Base-by-base conservation (phyloP, 2,113 vertebrate species). In the Catharus fuscescens region DNA sequence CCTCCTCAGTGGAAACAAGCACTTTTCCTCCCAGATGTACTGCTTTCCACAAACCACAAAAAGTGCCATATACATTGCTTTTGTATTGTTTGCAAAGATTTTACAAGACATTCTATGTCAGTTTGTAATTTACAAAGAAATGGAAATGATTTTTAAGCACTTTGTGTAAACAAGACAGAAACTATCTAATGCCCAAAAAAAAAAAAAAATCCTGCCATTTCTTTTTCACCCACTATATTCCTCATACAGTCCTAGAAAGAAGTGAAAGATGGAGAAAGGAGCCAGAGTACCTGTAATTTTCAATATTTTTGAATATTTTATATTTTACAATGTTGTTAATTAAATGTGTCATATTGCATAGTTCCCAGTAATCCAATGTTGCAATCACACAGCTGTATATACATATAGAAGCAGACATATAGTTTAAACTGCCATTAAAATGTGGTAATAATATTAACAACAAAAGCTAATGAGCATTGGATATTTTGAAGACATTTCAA, bases 371-470 rank as follows among this genome's bases (percentile, higher is more conserved):
- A 66, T 25, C 21, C 42, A 40, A 7, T 13, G 36, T 28, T 61
- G 12, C 26, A 74, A 15, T 57, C 17, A 29, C 24, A 69, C 2
- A n/a, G 5, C 11, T 0, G 0, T 18, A 59, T 18, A 38, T 6
- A 28, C 17, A 52, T 5, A 24, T 2, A 50, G 24, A 17, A 70
- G 23, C 15, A 69, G 92, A 57, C 1, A 38, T 5, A 28, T 36
- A 9, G 7, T 19, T 3, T 48, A 69, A 91, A 52, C 9, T 19
- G 6, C 6, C 34, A 76, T 1, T 60, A 42, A 81, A 50, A 89
- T 36, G n/a, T 36, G n/a, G 5, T 9, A 67, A 38, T 38, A 62
- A 45, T 17, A 57, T 29, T 21, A 65, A 53, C 60, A 69, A 2
- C 3, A 42, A 42, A 69, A 52, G 5, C 4, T 78, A 66, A 70